Conservation (phyloP, 2,888 invertebrate genomes). For the Adelphocoris suturalis region DNA sequence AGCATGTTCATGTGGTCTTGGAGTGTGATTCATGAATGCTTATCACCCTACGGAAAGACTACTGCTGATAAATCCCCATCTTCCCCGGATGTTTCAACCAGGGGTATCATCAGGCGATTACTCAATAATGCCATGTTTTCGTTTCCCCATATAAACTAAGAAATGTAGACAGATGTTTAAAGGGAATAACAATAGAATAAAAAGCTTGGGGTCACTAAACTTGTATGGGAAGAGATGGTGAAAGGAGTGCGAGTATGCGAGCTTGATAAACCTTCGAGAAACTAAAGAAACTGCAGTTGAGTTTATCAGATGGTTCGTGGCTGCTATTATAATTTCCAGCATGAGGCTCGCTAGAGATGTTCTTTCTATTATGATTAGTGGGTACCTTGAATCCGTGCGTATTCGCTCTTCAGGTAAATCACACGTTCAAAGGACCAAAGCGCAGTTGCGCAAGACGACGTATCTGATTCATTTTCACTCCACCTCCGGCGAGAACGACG, state of each 20-base stretch:
- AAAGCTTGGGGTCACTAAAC: neutral
- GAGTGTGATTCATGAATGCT: too few species aligned
- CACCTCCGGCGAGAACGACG: conserved; percentile 3
- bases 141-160: too few species aligned
- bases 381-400: neutral
- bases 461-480: conserved; percentile 36
- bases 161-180: too few species aligned
- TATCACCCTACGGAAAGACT: too few species aligned
- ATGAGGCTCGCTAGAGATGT: neutral
- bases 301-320: conserved; percentile 13
- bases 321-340: conserved; percentile 20
- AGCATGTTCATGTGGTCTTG: too few species aligned
- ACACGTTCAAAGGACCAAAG: conserved; percentile 10
- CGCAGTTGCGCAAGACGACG: neutral
- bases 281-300: conserved; percentile 14
- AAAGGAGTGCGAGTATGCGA: neutral
- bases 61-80: too few species aligned
- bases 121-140: too few species aligned
- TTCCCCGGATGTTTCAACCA: too few species aligned
- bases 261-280: neutral
- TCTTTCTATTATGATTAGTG: conserved; percentile 32
- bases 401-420: conserved; percentile 10
- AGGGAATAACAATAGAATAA: neutral
- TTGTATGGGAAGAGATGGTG: neutral
- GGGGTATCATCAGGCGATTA: too few species aligned